Evolutionary conservation across 35 echinoderm and acorn worm genomes (phyloP).

Genomic region (Heliocidaris erythrogramma): DNA sequence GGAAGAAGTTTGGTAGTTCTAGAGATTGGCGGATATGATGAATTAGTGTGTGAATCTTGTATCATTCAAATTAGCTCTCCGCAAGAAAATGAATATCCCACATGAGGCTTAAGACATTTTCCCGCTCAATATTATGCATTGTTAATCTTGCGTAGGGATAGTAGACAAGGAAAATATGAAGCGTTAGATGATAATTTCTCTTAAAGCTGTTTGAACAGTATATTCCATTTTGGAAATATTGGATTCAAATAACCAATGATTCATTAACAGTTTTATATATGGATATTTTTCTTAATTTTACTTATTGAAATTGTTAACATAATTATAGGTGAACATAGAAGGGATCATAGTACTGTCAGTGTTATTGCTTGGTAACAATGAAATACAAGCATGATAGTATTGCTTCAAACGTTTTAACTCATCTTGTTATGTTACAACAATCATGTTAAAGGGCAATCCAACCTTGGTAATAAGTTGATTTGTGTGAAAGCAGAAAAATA

Average conservation of each 20-base stretch:
- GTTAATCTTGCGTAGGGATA: background rate
- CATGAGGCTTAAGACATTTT: background rate
- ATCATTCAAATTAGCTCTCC: background rate
- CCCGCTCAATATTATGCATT: background rate
- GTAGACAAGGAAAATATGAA: background rate
- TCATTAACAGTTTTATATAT: background rate
- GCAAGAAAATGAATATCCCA: background rate
- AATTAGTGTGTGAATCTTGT: conserved; percentile 2
- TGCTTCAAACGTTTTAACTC: too few relatives aligned
- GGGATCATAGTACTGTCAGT: background rate
- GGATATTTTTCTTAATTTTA: background rate
- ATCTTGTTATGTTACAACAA: too few relatives aligned
- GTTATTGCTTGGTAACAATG: too few relatives aligned
- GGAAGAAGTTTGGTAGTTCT: background rate
- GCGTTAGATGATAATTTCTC: background rate
- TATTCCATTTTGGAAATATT: background rate
- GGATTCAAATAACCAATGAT: background rate
- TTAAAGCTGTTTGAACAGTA: background rate
- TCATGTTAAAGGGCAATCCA: too few relatives aligned
- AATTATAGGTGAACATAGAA: background rate
- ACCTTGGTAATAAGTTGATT: too few relatives aligned
- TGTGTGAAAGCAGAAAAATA: too few relatives aligned
- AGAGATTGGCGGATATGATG: conserved; percentile 23
- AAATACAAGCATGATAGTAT: too few relatives aligned
- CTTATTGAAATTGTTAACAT: too few relatives aligned